These are phyloP conservation scores for Orthonevra nobilis DNA, from an alignment of 2,888 invertebrate species.

Conservation along the genomic window DNA sequence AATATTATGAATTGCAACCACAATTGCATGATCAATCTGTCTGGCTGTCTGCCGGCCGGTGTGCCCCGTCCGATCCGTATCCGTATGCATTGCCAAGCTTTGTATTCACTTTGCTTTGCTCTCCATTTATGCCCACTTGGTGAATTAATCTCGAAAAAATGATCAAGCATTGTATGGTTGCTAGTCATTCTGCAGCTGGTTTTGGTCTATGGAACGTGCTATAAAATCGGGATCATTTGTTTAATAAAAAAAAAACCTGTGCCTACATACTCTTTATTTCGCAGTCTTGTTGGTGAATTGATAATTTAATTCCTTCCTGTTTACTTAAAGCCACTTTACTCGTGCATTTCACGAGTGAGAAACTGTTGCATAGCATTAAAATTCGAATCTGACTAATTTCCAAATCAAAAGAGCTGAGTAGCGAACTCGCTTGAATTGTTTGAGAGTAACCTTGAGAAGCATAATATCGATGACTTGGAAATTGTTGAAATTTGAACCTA, in stretches of 20 bases:
- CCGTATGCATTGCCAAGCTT: background rate
- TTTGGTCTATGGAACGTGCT: constrained; percentile 53
- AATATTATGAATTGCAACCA: constrained; percentile 63
- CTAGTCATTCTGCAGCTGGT: constrained; percentile 9
- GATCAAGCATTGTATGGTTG: constrained; percentile 6
- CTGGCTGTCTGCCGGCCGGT: constrained; percentile 51
- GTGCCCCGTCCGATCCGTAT: background rate
- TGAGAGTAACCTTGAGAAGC: too few species aligned
- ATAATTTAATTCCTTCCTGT: constrained; percentile 3
- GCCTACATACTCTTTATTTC: constrained; percentile 20
- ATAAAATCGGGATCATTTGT: constrained; percentile 38
- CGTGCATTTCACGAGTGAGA: constrained; percentile 32
- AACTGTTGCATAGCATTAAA: constrained; percentile 40
- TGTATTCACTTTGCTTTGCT: constrained; percentile 24
- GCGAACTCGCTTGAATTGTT: constrained; percentile 11
- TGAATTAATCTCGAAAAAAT: constrained; percentile 38
- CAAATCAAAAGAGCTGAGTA: constrained; percentile 19
- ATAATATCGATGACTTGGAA: too few species aligned
- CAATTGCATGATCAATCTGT: constrained; percentile 66
- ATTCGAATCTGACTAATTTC: constrained; percentile 27
- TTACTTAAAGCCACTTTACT: background rate
- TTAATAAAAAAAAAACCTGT: constrained; percentile 49
- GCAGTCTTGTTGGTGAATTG: constrained; percentile 38
- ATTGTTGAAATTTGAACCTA: too few species aligned
- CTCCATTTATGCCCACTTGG: constrained; percentile 24